Evolutionary conservation across 2,888 invertebrate genomes (phyloP), one percentile per base, ranked within the genome.

Genomic region (Gastracanthus pulcherrimus): DNA sequence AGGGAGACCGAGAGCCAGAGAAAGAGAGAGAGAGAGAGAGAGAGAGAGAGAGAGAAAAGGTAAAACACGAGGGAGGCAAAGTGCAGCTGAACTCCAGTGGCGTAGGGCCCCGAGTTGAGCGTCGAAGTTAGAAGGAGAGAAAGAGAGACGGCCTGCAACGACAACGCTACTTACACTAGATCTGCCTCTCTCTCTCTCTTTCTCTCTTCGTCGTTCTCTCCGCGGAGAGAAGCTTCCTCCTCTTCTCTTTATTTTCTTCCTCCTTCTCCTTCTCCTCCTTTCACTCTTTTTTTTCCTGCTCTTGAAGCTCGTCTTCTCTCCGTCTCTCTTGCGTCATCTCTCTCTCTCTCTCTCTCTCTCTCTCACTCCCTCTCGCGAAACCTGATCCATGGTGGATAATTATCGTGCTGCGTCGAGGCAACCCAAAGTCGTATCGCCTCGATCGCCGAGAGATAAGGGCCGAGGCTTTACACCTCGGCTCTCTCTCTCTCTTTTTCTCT

Each of bases 21-120:
- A 60, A 41, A 62, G 71, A 64, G 41, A 38, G 19, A 64, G 78
- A 55, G 55, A 64, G 69, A 48, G 26, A 19, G 45, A 70, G 72
- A 80, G 62, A 79, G 76, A 60, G 45, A 86, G 67, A 34, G 79
- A 72, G 83, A 86, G 86, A 85, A 87, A 88, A 88, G 84, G 87
- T 87, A 86, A 87, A 88, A 88, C 84, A 86, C 84, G 87, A 89
- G 87, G 87, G 87, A 87, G 87, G 88, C 86, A 89, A 88, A 89
- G 87, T 87, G 89, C 90, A 90, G 89, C 89, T 87, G 87, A 88
- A 86, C 83, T 81, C 72, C 87, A 87, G 71, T 87, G 87, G 89
- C 87, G 87, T 87, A 86, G 85, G 85, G 83, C 84, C 83, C 84
- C 66, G 60, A n/a, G n/a, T n/a, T 58, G 79, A 71, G 23, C 29